Percentiles rank a stretch among this genome's conserved stretches.
Conservation (phyloP, 2,888 invertebrate genomes). For the Petrolisthes manimaculis region DNA sequence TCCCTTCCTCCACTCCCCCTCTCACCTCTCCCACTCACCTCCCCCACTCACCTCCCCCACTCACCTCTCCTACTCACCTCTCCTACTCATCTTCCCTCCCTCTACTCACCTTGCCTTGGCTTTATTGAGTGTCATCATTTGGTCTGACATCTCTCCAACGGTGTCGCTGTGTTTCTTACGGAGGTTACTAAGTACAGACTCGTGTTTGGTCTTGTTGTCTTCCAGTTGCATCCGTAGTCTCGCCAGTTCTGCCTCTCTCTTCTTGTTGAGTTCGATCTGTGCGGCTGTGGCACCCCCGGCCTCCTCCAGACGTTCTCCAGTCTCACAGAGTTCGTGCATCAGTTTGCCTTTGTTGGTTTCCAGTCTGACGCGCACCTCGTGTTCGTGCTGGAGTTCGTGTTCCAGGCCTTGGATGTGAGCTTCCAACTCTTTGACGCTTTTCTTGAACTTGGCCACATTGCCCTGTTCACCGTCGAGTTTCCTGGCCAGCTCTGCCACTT, state of each 20-base stretch:
- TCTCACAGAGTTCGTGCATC: slow-evolving; percentile 95
- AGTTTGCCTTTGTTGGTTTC: slow-evolving; percentile 91
- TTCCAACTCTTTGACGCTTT: slow-evolving; percentile 99
- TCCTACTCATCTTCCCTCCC: too few relatives aligned
- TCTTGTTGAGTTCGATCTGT: slow-evolving; percentile 99
- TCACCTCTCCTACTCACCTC: slow-evolving; percentile 76
- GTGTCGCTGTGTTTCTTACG: slow-evolving; percentile 99
- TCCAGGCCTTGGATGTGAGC: slow-evolving; percentile 98
- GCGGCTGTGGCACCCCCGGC: slow-evolving; percentile 99
- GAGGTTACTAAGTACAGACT: slow-evolving; percentile 93
- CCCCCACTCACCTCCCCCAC: too few relatives aligned
- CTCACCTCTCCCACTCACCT: neutral
- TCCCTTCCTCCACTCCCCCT: neutral
- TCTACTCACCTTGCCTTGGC: slow-evolving; percentile 97
- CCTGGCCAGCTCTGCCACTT: slow-evolving; percentile 94
- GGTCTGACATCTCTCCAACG: slow-evolving; percentile 99
- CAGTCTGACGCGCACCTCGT: slow-evolving; percentile 91
- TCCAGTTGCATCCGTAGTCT: slow-evolving; percentile 98
- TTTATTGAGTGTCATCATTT: slow-evolving; percentile 99
- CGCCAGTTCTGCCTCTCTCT: slow-evolving; percentile 98
- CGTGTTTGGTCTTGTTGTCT: slow-evolving; percentile 98
- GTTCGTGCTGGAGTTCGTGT: slow-evolving; percentile 99
- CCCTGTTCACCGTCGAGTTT: slow-evolving; percentile 97
- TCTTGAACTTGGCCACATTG: slow-evolving; percentile 95
- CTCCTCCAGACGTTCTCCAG: slow-evolving; percentile 97